phyloP scores from a whole-genome alignment of 2,888 invertebrate genomes.

The Tupiocoris notatus region DNA sequence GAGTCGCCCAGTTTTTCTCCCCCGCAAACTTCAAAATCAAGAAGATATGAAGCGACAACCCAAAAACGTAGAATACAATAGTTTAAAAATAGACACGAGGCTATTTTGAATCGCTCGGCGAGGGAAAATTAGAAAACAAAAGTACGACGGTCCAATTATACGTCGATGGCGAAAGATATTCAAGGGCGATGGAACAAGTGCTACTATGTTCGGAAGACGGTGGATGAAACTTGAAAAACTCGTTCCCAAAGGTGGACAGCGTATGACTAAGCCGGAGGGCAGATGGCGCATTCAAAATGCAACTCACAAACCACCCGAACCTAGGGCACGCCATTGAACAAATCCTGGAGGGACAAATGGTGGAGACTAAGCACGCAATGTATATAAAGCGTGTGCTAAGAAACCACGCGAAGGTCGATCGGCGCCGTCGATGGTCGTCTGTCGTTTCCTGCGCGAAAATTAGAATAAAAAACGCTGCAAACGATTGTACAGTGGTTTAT shows the following conservation, averaged over 20 bases:
- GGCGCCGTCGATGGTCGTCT: too few relatives aligned
- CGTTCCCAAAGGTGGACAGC: neutral
- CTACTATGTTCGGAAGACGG: neutral
- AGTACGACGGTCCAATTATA: neutral
- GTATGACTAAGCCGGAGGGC: neutral
- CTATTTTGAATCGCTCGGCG: neutral
- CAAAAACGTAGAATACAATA: neutral
- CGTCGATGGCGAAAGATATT: neutral
- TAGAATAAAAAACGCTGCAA: too few relatives aligned
- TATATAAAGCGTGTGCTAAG: too few relatives aligned
- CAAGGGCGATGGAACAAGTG: constrained; percentile 9
- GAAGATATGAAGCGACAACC: too few relatives aligned
- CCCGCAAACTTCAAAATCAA: too few relatives aligned
- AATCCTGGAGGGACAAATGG: too few relatives aligned
- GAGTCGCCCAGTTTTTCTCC: too few relatives aligned
- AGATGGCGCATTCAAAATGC: constrained; percentile 14
- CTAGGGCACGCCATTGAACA: neutral
- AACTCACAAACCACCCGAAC: neutral
- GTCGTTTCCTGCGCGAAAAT: too few relatives aligned
- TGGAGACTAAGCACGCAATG: too few relatives aligned
- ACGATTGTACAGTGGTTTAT: too few relatives aligned
- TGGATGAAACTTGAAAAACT: constrained; percentile 28
- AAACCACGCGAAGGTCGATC: too few relatives aligned
- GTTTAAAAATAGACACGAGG: neutral
- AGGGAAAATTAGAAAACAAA: neutral